Evolutionary conservation across 2,797 vertebrate genomes (phyloP).

Genomic region (Lagocephalus sceleratus): DNA sequence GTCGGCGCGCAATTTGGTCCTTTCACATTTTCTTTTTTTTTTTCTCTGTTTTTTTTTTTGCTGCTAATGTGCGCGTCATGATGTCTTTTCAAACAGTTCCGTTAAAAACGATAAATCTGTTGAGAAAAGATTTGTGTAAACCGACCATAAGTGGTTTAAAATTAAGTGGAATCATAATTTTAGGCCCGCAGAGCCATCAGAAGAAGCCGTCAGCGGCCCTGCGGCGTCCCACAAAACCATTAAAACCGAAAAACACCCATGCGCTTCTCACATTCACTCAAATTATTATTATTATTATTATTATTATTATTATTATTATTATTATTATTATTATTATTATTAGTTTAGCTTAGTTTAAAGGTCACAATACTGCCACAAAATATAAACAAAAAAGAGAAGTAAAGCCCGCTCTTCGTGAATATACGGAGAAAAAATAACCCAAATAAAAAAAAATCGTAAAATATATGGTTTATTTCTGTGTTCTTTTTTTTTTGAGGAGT

Average conservation of each 20-base stretch:
- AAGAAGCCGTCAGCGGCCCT: conserved; percentile 23
- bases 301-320: conserved; percentile 4
- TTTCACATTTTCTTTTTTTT: background rate
- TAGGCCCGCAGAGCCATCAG: conserved; percentile 14
- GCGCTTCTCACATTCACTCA: background rate
- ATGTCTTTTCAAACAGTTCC: background rate
- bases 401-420: too few species aligned
- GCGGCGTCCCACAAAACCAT: conserved; percentile 52
- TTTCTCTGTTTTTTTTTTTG: background rate
- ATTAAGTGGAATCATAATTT: conserved; percentile 1
- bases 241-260: conserved; percentile 1
- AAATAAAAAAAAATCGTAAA: too few species aligned
- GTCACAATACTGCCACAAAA: too few species aligned
- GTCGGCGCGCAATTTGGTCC: background rate
- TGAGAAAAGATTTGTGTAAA: too few species aligned
- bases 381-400: too few species aligned
- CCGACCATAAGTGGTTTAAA: too few species aligned
- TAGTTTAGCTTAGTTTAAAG: background rate
- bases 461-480: too few species aligned
- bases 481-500: too few species aligned
- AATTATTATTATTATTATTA: conserved; percentile 1
- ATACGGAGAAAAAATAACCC: too few species aligned
- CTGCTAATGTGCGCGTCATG: background rate
- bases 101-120: too few species aligned
- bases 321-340: background rate